Conservation (phyloP, 2,797 vertebrate species). For the Geotrypetes seraphini region DNA sequence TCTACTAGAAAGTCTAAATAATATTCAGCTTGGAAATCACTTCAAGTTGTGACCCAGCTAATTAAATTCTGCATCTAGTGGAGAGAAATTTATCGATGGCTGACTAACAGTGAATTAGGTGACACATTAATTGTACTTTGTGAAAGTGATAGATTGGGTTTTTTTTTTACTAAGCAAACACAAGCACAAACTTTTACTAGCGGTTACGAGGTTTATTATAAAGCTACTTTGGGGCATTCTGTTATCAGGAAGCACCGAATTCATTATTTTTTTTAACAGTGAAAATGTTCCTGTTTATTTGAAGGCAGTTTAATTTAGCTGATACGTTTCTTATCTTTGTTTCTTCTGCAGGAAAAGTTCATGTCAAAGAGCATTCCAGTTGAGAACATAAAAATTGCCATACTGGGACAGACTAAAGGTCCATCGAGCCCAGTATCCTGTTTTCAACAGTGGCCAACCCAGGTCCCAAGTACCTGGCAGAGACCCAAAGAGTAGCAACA, state of each 20-base stretch:
- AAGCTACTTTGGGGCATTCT: conserved; percentile 32
- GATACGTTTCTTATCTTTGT: conserved; percentile 33
- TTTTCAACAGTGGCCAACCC: too few species aligned
- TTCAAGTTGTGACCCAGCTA: conserved; percentile 39
- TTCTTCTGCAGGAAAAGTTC: conserved; percentile 27
- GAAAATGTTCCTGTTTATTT: conserved; percentile 30
- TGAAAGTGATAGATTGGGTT: conserved; percentile 36
- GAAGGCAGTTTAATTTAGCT: conserved; percentile 26
- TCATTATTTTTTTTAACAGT: conserved; percentile 38
- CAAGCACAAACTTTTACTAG: too few species aligned
- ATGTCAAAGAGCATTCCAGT: too few species aligned
- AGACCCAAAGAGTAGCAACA: too few species aligned
- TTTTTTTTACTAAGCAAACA: too few species aligned
- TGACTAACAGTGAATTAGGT: conserved; percentile 46
- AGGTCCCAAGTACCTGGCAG: too few species aligned
- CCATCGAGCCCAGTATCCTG: too few species aligned
- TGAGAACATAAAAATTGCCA: too few species aligned
- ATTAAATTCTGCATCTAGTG: conserved; percentile 48
- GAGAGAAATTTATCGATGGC: conserved; percentile 46
- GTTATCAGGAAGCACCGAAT: conserved; percentile 30
- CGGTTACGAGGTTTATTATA: conserved; percentile 35
- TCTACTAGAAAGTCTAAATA: conserved; percentile 40
- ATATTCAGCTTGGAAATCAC: conserved; percentile 36
- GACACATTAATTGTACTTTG: conserved; percentile 29
- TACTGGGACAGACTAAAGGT: too few species aligned